Evolutionary conservation across 2,888 invertebrate genomes (phyloP), one percentile per base, ranked within the genome.

Genomic region (Coenonympha glycerion): DNA sequence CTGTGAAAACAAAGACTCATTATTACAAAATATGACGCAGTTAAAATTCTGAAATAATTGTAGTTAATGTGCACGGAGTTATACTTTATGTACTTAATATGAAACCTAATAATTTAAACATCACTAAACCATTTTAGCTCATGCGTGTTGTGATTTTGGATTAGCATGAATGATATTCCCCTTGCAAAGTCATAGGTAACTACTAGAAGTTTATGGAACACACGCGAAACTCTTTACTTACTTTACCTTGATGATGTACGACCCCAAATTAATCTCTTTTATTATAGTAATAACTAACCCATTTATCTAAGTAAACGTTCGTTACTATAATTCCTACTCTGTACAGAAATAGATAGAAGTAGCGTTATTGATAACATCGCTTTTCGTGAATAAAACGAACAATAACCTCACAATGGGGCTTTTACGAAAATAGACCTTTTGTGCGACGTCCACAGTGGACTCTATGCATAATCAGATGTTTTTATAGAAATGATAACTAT

Each of bases 341-440:
- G 11, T 6, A 36, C 6, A 3, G 2, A 24, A 24, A 9, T 19
- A 36, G 49, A 50, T 49, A 54, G 54, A 50, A 37, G 51, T 61
- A 64, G 64, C 61, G 59, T 61, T 67, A 66, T 73, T 71, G 71
- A 76, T 78, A 72, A 71, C 64, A 66, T 68, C 60, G 75, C 74
- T 79, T 76, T 76, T 71, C 73, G 72, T 69, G 66, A 69, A 68
- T 71, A 62, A 61, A 61, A 68, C 72, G 75, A 75, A 79, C 78
- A 79, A 78, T 75, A 75, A 72, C 69, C 65, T 64, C 64, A 81
- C 80, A 82, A 80, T 75, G 56, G 76, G 56, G 78, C 79, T 82
- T 79, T 82, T 76, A 80, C 68, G 71, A 71, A 69, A 63, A 68
- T 72, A 65, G 68, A 60, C 55, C 69, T 74, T 79, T 83, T 80